phyloP scores from a whole-genome alignment of 2,888 invertebrate genomes.

The Panorpa germanica region DNA sequence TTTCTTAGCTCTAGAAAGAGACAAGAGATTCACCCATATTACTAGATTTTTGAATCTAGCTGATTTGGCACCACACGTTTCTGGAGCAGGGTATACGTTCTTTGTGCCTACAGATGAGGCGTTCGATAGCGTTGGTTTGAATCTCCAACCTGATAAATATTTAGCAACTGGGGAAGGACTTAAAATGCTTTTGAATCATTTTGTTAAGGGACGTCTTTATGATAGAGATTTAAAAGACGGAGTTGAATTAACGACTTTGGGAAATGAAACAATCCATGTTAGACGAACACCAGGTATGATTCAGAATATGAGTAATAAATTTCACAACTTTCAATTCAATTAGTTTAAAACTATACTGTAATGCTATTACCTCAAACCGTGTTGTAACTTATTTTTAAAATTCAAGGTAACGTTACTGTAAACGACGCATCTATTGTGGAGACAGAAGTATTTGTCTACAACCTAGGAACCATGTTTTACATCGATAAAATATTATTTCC shows the following conservation, averaged over 20 bases:
- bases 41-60: slow-evolving; percentile 41
- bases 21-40: slow-evolving; percentile 33
- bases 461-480: slow-evolving; percentile 43
- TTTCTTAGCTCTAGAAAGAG: slow-evolving; percentile 35
- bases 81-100: slow-evolving; percentile 45
- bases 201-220: slow-evolving; percentile 38
- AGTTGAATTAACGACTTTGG: slow-evolving; percentile 30
- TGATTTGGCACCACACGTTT: slow-evolving; percentile 37
- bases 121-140: slow-evolving; percentile 37
- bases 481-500: slow-evolving; percentile 36
- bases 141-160: slow-evolving; percentile 33
- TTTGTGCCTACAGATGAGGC: slow-evolving; percentile 50
- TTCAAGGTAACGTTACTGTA: slow-evolving; percentile 28
- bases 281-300: slow-evolving; percentile 24
- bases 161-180: slow-evolving; percentile 34
- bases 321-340: too few relatives aligned
- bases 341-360: background rate
- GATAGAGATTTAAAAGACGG: slow-evolving; percentile 35
- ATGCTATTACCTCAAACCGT: background rate
- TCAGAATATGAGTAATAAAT: too few relatives aligned
- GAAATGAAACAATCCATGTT: slow-evolving; percentile 33
- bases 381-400: slow-evolving; percentile 8
- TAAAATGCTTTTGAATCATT: slow-evolving; percentile 37
- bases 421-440: slow-evolving; percentile 37
- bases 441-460: slow-evolving; percentile 42